Evolutionary conservation across 2,113 vertebrate genomes (phyloP).

Genomic region (Oceanodroma tethys): DNA sequence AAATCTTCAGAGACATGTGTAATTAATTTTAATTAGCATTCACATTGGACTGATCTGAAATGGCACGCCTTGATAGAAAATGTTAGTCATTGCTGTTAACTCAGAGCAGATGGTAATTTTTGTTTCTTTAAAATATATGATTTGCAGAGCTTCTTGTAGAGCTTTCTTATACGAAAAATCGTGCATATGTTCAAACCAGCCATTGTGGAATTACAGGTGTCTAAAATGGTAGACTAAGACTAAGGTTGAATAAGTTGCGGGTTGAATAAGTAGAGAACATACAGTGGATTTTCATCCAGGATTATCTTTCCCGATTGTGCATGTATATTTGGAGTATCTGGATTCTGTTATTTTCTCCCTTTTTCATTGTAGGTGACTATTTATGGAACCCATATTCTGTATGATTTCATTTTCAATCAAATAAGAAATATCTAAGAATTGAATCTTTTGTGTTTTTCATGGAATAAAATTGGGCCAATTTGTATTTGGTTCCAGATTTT

Average conservation of each 20-base stretch:
- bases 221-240: neutral
- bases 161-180: neutral
- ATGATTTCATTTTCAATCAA: neutral
- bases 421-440: neutral
- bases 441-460: neutral
- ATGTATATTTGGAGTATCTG: neutral
- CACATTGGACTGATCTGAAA: constrained; percentile 42
- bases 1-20: constrained; percentile 13
- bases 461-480: neutral
- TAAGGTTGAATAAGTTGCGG: neutral
- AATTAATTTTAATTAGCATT: constrained; percentile 71
- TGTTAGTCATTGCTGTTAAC: constrained; percentile 66
- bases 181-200: neutral
- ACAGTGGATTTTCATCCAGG: neutral
- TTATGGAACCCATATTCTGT: neutral
- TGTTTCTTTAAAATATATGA: constrained; percentile 50
- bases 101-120: constrained; percentile 68
- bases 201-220: neutral
- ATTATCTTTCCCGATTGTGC: neutral
- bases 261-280: neutral
- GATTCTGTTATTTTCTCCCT: neutral
- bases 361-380: neutral
- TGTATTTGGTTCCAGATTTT: neutral
- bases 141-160: constrained; percentile 13
- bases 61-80: constrained; percentile 55